Evolutionary conservation across 2,888 invertebrate genomes (phyloP), one percentile per base, ranked within the genome.

Genomic region (Omphaloscelis lunosa): DNA sequence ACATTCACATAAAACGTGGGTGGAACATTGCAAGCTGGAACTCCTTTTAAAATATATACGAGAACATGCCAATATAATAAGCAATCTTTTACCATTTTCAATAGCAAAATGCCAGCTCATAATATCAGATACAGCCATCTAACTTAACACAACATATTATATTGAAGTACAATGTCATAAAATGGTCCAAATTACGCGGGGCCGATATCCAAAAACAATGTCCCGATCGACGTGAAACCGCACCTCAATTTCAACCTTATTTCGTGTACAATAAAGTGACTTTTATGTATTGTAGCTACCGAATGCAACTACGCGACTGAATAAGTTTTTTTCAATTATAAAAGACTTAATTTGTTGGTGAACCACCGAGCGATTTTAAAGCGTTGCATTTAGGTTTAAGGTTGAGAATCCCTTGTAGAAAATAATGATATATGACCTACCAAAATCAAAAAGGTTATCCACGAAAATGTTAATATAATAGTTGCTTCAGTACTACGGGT

Each of bases 381-480:
- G 89, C 87, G 65, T 91, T 84, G 2, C 0, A 0, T 20, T 4
- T 2, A 0, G 5, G 0, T 0, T 53, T 90, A 92, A 59, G 87
- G 93, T 90, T 51, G 65, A 84, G 77, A 85, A 87, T 93, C 27
- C 76, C 59, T 15, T 78, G 84, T 4, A 2, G 2, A 5, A 3
- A 0, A 34, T 27, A 48, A 85, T 88, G 88, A 93, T 91, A 92
- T 96, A 94, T 89, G 93, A 92, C 95, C 91, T 93, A 95, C 92
- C 92, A 89, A 91, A 91, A 91, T 91, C 93, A 90, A 92, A 94
- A 94, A 94, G 94, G 95, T 95, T 96, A 96, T 96, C 95, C 96
- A 96, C 96, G 96, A 96, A 96, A 96, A 96, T 96, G 96, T 96
- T 96, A 96, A 96, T 96, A 96, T 96, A 96, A 96, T 96, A 96